A percentile compares a stretch with the other conserved stretches of the same genome.
phyloP scores from a whole-genome alignment of 1,140 invertebrate species.

The Eupristina koningsbergeri region DNA sequence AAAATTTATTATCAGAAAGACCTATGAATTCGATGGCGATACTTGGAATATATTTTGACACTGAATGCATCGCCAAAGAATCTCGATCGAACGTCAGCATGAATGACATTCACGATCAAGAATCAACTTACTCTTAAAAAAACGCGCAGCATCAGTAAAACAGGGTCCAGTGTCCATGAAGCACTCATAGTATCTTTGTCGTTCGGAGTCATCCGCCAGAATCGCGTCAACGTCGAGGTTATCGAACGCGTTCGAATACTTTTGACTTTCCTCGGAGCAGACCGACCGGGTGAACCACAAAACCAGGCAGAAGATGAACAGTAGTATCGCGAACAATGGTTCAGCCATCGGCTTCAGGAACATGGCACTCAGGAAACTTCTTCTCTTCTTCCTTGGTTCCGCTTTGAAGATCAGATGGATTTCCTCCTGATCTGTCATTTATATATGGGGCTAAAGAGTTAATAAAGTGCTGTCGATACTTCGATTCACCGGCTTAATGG shows the following conservation, averaged over 20 bases:
- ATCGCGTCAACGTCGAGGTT: constrained; percentile 57
- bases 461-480: constrained; percentile 12
- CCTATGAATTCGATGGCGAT: no score
- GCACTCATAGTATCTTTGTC: constrained; percentile 64
- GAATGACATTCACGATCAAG: not conserved
- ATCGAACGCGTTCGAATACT: constrained; percentile 61
- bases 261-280: not conserved
- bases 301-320: no score
- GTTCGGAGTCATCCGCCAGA: constrained; percentile 52
- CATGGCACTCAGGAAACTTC: not conserved
- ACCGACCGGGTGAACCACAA: no score
- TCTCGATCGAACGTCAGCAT: not conserved
- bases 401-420: no score
- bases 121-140: constrained; percentile 57
- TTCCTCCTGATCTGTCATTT: not conserved
- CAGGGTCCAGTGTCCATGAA: constrained; percentile 66
- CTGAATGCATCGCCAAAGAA: not conserved
- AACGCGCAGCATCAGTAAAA: constrained; percentile 54
- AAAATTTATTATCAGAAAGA: no score
- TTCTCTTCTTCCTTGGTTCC: not conserved
- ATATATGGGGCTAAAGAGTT: constrained; percentile 23
- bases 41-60: no score
- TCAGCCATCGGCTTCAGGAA: not conserved
- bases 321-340: no score
- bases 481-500: not conserved